Conservation (phyloP, 1,140 invertebrate species). For the Drosophila prosaltans region DNA sequence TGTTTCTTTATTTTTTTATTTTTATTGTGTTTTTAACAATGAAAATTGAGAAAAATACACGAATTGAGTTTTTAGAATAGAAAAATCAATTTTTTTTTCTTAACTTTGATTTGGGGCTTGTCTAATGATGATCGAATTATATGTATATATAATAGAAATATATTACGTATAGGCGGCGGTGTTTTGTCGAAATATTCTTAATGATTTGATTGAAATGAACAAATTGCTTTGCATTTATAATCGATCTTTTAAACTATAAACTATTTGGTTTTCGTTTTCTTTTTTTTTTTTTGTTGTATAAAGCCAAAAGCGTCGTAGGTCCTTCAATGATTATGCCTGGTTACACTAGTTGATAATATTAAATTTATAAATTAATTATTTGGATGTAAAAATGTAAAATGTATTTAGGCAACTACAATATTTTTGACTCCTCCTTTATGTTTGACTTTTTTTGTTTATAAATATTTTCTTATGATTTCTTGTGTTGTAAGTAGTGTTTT, state of each 20-base stretch:
- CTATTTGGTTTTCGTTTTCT: constrained; percentile 41
- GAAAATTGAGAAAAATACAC: constrained; percentile 5
- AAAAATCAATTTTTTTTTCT: not conserved
- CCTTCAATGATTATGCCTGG: constrained; percentile 67
- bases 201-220: constrained; percentile 39
- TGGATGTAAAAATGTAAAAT: constrained; percentile 56
- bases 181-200: constrained; percentile 35
- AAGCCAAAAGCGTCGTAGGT: constrained; percentile 62
- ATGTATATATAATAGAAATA: not conserved
- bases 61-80: constrained; percentile 5
- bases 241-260: constrained; percentile 41
- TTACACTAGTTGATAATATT: constrained; percentile 41
- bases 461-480: constrained; percentile 45
- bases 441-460: constrained; percentile 12
- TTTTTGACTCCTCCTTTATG: constrained; percentile 37
- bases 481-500: constrained; percentile 45
- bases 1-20: not conserved
- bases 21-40: not conserved
- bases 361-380: constrained; percentile 63
- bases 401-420: constrained; percentile 55
- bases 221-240: constrained; percentile 65
- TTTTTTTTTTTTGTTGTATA: constrained; percentile 12
- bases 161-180: not conserved
- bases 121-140: not conserved
- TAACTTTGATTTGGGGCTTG: not conserved